A percentile compares a stretch with the other conserved stretches of the same genome.
phyloP scores from a whole-genome alignment of 2,113 vertebrate species.

The Podocnemis expansa region DNA sequence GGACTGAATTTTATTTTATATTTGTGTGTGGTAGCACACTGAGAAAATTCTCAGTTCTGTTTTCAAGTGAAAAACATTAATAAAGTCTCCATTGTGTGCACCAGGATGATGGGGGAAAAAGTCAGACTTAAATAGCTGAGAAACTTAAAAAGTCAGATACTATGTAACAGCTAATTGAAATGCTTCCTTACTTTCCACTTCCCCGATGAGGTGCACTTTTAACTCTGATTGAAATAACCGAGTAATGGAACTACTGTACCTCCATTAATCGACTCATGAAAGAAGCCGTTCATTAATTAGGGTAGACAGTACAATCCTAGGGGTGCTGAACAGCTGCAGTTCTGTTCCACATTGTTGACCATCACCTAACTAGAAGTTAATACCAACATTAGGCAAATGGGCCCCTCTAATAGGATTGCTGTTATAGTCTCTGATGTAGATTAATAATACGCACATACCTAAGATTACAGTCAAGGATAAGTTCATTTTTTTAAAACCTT shows the following conservation, averaged over 20 bases:
- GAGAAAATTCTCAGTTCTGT: background rate
- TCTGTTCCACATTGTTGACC: conserved; percentile 40
- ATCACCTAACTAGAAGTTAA: conserved; percentile 70
- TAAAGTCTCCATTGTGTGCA: background rate
- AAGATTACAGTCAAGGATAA: background rate
- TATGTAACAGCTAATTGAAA: conserved; percentile 57
- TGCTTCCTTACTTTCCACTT: conserved; percentile 54
- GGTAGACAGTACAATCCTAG: conserved; percentile 67
- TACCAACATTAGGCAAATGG: conserved; percentile 51
- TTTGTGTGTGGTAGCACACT: background rate
- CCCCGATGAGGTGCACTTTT: conserved; percentile 54
- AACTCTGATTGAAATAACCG: conserved; percentile 69
- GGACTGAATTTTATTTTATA: background rate
- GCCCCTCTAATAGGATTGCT: background rate
- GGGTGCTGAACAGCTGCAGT: conserved; percentile 54
- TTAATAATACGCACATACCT: background rate
- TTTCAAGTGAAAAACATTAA: background rate
- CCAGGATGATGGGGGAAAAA: background rate
- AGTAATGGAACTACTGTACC: conserved; percentile 70
- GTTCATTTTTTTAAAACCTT: background rate
- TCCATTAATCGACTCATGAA: conserved; percentile 75
- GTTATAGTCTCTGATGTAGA: background rate
- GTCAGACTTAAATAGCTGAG: conserved; percentile 26
- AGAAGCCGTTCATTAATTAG: conserved; percentile 72
- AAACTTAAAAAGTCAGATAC: conserved; percentile 10